These are phyloP conservation scores for Valencia hispanica DNA, from an alignment of 2,797 vertebrate genomes.

Conservation along the genomic window DNA sequence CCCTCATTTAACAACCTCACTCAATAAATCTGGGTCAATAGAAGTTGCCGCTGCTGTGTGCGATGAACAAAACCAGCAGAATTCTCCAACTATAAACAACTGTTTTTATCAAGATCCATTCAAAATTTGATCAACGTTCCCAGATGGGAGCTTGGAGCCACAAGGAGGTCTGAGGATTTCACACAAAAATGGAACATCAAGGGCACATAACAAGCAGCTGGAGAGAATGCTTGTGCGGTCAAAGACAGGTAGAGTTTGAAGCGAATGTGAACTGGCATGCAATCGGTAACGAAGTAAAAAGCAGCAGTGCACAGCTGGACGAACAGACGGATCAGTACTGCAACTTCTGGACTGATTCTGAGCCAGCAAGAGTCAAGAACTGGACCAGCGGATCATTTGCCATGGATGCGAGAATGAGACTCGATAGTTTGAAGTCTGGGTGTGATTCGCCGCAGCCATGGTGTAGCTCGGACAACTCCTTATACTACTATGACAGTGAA, in stretches of 20 bases:
- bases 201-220: slow-evolving; percentile 24
- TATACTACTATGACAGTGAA: slow-evolving; percentile 27
- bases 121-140: background rate
- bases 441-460: slow-evolving; percentile 27
- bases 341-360: slow-evolving; percentile 35
- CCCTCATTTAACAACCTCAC: slow-evolving; percentile 64
- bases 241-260: slow-evolving; percentile 21
- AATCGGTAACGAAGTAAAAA: slow-evolving; percentile 22
- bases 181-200: slow-evolving; percentile 55
- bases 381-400: slow-evolving; percentile 50
- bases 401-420: slow-evolving; percentile 62
- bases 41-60: slow-evolving; percentile 9
- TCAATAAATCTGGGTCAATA: slow-evolving; percentile 66
- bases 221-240: slow-evolving; percentile 24
- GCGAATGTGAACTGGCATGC: slow-evolving; percentile 6
- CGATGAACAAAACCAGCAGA: background rate
- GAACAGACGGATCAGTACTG: slow-evolving; percentile 22
- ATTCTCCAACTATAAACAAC: background rate
- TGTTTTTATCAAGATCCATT: background rate
- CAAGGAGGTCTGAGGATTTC: slow-evolving; percentile 17
- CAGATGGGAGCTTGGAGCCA: background rate
- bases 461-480: background rate
- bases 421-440: slow-evolving; percentile 60
- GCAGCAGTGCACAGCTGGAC: slow-evolving; percentile 14
- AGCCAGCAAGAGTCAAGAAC: slow-evolving; percentile 15